Conservation (phyloP, 2,113 vertebrate genomes). For the Alaudala cheleensis region DNA sequence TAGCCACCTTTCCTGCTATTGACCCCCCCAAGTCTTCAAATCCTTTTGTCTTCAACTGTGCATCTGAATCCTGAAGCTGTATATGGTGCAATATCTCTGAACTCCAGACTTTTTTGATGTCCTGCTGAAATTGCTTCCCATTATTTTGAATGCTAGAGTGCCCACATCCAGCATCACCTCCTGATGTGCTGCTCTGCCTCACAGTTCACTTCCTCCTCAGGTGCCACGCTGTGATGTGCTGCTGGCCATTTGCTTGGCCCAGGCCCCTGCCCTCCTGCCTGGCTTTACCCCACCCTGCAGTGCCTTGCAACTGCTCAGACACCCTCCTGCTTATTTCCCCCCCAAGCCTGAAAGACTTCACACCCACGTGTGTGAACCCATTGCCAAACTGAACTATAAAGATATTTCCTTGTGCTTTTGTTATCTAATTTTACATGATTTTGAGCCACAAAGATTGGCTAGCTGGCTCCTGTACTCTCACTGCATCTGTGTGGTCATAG, state of each 20-base stretch:
- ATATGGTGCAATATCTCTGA: not conserved
- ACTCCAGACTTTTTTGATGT: not conserved
- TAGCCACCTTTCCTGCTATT: not conserved
- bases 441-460: not conserved
- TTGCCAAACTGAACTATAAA: not conserved
- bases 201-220: not conserved
- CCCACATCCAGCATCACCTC: not conserved
- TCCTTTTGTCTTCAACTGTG: not conserved
- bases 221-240: fast-evolving
- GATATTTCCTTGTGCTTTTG: not conserved
- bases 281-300: not conserved
- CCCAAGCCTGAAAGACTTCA: not conserved
- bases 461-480: not conserved
- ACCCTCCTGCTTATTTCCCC: not conserved
- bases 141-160: not conserved
- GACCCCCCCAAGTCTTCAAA: not conserved
- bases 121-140: not conserved
- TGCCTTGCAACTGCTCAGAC: not conserved
- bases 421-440: not conserved
- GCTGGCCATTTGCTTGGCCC: not conserved
- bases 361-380: fast-evolving
- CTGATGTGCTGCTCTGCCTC: fast-evolving
- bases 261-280: not conserved
- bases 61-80: not conserved
- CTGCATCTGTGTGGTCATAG: not conserved